Percentiles rank a stretch among this genome's conserved stretches.
Conservation (phyloP, 2,113 vertebrate species). For the Erythrolamprus reginae region DNA sequence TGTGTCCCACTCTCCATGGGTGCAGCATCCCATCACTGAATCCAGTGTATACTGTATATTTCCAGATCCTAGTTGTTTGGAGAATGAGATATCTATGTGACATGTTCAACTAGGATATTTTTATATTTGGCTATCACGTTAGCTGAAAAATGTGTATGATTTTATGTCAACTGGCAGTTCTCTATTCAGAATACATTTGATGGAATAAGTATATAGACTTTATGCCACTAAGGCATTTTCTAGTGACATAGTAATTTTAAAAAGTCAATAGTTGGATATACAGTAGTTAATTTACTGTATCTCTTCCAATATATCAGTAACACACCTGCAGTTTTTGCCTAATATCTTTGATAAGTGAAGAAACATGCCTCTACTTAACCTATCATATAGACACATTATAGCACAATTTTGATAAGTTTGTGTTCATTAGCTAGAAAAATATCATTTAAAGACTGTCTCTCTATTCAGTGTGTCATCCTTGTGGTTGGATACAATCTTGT, state of each 20-base stretch:
- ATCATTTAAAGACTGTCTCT: neutral
- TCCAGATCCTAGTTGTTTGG: neutral
- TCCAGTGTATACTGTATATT: neutral
- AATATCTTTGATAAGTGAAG: slow-evolving; percentile 6
- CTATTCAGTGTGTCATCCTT: neutral
- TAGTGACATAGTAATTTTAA: slow-evolving; percentile 13
- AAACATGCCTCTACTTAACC: neutral
- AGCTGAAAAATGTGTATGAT: neutral
- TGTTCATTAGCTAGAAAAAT: neutral
- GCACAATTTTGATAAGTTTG: neutral
- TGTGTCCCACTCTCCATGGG: no score
- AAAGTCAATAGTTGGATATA: neutral
- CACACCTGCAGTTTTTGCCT: neutral
- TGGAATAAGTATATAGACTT: neutral
- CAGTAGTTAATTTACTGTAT: neutral
- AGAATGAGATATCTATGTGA: neutral
- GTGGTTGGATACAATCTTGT: neutral
- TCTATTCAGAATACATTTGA: slow-evolving; percentile 20
- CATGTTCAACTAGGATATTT: slow-evolving; percentile 1
- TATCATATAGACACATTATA: neutral
- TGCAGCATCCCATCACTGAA: no score
- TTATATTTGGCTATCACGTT: neutral
- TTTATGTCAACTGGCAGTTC: neutral
- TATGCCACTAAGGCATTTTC: neutral
- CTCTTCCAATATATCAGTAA: neutral